Conservation (phyloP, 35 echinoderm and acorn worm genomes). For the Nesometra sesokonis region DNA sequence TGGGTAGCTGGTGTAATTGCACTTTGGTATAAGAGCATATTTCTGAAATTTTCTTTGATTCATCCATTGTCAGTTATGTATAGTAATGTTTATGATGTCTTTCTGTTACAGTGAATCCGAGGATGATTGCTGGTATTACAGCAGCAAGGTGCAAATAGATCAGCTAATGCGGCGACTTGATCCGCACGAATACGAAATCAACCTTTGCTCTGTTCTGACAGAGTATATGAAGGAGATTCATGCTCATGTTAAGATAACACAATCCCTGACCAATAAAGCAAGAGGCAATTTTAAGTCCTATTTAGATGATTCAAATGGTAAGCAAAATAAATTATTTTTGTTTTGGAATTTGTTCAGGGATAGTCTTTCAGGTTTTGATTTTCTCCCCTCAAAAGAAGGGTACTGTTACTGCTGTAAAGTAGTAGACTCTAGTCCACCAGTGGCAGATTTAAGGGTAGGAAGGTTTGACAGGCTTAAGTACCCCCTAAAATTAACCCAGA, state of each 20-base stretch:
- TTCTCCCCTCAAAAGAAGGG: not conserved
- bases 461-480: too few relatives aligned
- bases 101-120: constrained; percentile 56
- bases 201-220: constrained; percentile 42
- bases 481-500: too few relatives aligned
- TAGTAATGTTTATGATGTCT: too few relatives aligned
- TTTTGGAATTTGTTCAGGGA: not conserved
- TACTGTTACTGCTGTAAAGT: not conserved
- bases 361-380: not conserved
- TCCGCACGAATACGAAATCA: constrained; percentile 56
- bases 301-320: constrained; percentile 60
- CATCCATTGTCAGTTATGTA: too few relatives aligned
- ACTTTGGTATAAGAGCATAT: too few relatives aligned
- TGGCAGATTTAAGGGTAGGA: too few relatives aligned
- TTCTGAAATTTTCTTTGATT: too few relatives aligned
- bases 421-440: too few relatives aligned
- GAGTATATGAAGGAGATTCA: constrained; percentile 78
- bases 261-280: constrained; percentile 72
- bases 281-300: constrained; percentile 60
- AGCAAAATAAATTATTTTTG: too few relatives aligned
- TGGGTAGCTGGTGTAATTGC: too few relatives aligned
- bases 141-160: constrained; percentile 73
- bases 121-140: constrained; percentile 63
- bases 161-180: constrained; percentile 67
- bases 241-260: constrained; percentile 67